Base-by-base conservation (phyloP, 2,888 invertebrate genomes). In the Amphipyra tragopoginis region DNA sequence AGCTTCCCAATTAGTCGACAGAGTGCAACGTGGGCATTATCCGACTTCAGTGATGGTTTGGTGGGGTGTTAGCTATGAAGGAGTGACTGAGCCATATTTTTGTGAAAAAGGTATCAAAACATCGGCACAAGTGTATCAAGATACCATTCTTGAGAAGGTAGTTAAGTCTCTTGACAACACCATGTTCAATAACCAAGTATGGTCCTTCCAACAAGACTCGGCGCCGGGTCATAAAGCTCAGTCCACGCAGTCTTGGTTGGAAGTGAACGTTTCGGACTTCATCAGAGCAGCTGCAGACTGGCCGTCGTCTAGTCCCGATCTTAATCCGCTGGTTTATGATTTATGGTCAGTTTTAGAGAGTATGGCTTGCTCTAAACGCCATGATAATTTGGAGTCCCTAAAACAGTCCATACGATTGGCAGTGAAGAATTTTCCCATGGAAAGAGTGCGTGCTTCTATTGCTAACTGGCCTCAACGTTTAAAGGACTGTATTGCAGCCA, bases 41-140 rank as follows among this genome's bases (percentile, higher is more conserved):
- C 58, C 64, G 50, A 36, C 58, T 58, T 60, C 61, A 62, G 56
- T 67, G 61, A 62, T 67, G 65, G 65, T 71, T 64, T 66, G 64
- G 60, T 66, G 60, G 60, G 66, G 61, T 33, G 55, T 63, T 45
- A 51, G 47, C 42, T 67, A 48, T 59, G 26, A 55, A 53, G 51
- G 51, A 55, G 56, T 56, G 52, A 50, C 60, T 52, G 29, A 52
- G 38, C 49, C 36, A 47, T 34, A 53, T 36, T 53, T 51, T 48
- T 55, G 54, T 59, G 51, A 59, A 50, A 54, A 62, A 58, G 55
- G 59, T 21, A 38, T 48, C 26, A 42, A 36, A 52, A 33, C 21
- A 29, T 29, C 15, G 34, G 15, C 15, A 26, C 10, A 29, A 29
- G 29, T 42, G 42, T 52, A 52, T 52, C 52, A 52, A 29, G 14